These are phyloP conservation scores for Actinia equina DNA, from an alignment of 64 coral and sea anemone species.

Conservation along the genomic window DNA sequence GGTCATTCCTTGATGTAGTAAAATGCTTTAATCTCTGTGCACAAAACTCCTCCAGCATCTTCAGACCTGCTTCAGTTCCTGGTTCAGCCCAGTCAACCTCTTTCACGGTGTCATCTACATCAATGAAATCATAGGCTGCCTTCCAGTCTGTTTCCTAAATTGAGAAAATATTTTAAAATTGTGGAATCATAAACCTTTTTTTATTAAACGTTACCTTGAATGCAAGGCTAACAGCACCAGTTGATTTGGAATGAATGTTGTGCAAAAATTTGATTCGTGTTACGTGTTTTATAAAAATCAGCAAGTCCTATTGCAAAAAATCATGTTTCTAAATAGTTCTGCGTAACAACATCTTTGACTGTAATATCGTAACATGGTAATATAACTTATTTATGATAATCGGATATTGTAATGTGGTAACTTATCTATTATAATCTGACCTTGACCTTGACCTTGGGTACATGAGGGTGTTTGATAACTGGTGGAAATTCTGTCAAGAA, in stretches of 20 bases:
- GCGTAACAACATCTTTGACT: too few relatives aligned
- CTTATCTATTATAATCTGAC: neutral
- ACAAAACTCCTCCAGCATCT: constrained; percentile 49
- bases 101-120: constrained; percentile 55
- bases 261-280: too few relatives aligned
- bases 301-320: too few relatives aligned
- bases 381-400: too few relatives aligned
- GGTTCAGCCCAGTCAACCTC: constrained; percentile 64
- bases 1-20: constrained; percentile 59
- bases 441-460: neutral
- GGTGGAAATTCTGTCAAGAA: constrained; percentile 80
- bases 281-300: too few relatives aligned
- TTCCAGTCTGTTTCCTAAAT: constrained; percentile 52
- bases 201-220: too few relatives aligned
- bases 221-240: too few relatives aligned
- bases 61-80: constrained; percentile 55
- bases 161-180: neutral
- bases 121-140: constrained; percentile 50
- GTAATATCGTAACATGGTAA: too few relatives aligned
- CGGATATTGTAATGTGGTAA: neutral
- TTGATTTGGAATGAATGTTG: too few relatives aligned
- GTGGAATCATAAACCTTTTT: too few relatives aligned
- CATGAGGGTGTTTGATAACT: constrained; percentile 48
- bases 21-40: constrained; percentile 46
- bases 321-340: too few relatives aligned